A percentile compares a stretch with the other conserved stretches of the same genome.
These are phyloP conservation scores for Chionomys nivalis DNA, from an alignment of 2,113 vertebrate species.

Conservation along the genomic window DNA sequence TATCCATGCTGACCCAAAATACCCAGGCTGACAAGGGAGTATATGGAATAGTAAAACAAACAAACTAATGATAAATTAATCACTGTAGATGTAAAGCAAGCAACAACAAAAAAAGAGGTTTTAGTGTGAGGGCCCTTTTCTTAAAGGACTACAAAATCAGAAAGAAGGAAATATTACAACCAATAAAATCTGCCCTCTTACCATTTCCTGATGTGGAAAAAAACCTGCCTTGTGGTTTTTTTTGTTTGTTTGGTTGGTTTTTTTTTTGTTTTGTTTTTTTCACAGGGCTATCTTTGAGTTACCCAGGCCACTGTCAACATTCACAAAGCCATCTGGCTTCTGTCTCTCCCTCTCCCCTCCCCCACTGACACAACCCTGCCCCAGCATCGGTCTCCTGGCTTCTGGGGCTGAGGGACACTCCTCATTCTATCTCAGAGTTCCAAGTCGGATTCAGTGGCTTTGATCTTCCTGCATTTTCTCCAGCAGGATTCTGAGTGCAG, in stretches of 20 bases:
- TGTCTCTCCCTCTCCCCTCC: neutral
- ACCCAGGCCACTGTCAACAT: neutral
- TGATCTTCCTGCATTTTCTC: neutral
- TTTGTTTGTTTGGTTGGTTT: neutral
- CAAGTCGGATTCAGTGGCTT: neutral
- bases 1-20: slow-evolving; percentile 49
- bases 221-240: slow-evolving; percentile 35
- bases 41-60: neutral
- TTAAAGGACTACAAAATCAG: neutral
- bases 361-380: neutral
- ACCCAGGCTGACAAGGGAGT: neutral
- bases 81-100: neutral
- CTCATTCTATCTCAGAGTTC: neutral
- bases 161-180: neutral
- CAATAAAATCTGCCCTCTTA: neutral
- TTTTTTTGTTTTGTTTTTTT: neutral
- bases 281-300: neutral
- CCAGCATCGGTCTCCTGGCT: neutral
- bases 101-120: neutral
- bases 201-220: slow-evolving; percentile 46
- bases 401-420: neutral
- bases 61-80: neutral
- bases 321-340: slow-evolving; percentile 38
- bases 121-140: neutral
- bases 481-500: neutral